Conservation (phyloP, 2,797 vertebrate species). For the Hippoglossus hippoglossus region DNA sequence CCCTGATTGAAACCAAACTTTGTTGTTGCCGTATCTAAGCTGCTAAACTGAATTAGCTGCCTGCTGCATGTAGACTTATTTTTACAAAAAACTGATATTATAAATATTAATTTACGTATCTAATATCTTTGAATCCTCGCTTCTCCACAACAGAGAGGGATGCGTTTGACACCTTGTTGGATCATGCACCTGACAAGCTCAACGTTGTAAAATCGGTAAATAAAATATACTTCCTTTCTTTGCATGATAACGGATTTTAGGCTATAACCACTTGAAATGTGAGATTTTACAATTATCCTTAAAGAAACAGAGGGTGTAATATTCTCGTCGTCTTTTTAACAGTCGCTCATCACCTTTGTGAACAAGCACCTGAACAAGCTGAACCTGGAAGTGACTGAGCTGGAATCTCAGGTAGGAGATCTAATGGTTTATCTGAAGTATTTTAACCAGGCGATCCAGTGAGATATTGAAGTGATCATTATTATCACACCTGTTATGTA, state of each 20-base stretch:
- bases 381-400: constrained; percentile 95
- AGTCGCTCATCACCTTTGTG: constrained; percentile 98
- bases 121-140: not conserved
- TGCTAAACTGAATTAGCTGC: not conserved
- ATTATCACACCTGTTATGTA: not conserved
- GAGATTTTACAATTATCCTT: not conserved
- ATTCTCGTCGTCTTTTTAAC: constrained; percentile 16
- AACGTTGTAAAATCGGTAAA: constrained; percentile 97
- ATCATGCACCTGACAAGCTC: constrained; percentile 97
- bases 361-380: constrained; percentile 99
- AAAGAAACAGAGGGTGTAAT: not conserved
- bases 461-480: too few species aligned
- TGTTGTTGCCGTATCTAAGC: too few species aligned
- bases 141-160: constrained; percentile 88
- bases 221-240: constrained; percentile 21
- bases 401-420: constrained; percentile 92
- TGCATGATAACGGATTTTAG: not conserved
- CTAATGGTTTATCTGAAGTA: not conserved
- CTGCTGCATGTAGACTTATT: not conserved
- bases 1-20: too few species aligned
- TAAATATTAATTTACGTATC: too few species aligned
- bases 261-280: not conserved
- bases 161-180: constrained; percentile 95
- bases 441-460: too few species aligned
- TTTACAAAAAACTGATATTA: not conserved